A percentile compares a stretch with the other conserved stretches of the same genome.
Conservation (phyloP, 1,140 invertebrate species). For the Trichomalopsis sarcophagae region DNA sequence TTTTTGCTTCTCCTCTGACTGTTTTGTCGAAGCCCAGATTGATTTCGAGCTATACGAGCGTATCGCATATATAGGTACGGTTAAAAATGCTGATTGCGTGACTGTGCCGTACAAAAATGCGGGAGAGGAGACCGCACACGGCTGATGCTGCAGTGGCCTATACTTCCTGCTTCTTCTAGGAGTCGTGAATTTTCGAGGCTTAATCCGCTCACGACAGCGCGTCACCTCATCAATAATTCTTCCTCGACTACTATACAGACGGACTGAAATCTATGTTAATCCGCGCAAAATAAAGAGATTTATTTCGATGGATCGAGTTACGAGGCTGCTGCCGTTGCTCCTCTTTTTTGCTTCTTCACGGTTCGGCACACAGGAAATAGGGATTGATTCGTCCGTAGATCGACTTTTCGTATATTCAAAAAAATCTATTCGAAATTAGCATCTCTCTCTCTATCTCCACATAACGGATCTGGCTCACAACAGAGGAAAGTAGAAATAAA, state of each 20-base stretch:
- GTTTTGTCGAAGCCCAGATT: constrained; percentile 1
- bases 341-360: background rate
- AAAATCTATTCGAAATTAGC: background rate
- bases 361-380: background rate
- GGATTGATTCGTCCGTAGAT: background rate
- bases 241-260: background rate
- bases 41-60: constrained; percentile 4
- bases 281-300: constrained; percentile 44
- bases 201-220: constrained; percentile 32
- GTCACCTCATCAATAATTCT: constrained; percentile 44
- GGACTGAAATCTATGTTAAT: constrained; percentile 46
- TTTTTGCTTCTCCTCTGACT: background rate
- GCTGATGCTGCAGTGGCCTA: background rate
- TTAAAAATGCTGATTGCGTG: background rate
- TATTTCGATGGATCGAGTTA: constrained; percentile 45
- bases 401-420: background rate
- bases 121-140: background rate
- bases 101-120: background rate
- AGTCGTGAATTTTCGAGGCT: constrained; percentile 12
- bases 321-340: background rate
- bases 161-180: constrained; percentile 32
- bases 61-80: background rate
- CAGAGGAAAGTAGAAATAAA: background rate
- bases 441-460: background rate
- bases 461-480: background rate